Evolutionary conservation across 2,888 invertebrate species (phyloP).

Genomic region (Hartigia nigra): DNA sequence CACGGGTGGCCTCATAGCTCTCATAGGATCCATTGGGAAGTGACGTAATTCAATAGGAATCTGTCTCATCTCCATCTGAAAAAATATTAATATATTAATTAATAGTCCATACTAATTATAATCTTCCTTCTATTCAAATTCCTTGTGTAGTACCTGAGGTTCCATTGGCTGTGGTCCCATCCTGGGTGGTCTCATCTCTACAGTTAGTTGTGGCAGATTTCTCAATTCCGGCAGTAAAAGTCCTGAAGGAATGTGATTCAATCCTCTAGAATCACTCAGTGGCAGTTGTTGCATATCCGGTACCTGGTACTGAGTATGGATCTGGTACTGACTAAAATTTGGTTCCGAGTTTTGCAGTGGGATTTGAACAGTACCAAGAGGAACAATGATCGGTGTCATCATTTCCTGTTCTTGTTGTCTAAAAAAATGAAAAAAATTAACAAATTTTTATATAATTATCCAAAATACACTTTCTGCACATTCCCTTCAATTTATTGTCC

Average conservation of each 20-base stretch:
- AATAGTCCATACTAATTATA: background rate
- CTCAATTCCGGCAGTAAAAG: slow-evolving; percentile 50
- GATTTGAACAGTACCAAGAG: slow-evolving; percentile 57
- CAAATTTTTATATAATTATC: too few species aligned
- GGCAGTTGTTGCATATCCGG: slow-evolving; percentile 57
- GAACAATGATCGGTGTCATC: slow-evolving; percentile 60
- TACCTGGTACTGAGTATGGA: slow-evolving; percentile 56
- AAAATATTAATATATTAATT: background rate
- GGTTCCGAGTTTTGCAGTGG: slow-evolving; percentile 49
- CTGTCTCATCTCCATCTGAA: slow-evolving; percentile 60
- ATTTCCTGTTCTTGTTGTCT: slow-evolving; percentile 60
- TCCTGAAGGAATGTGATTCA: slow-evolving; percentile 53
- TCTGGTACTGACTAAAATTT: slow-evolving; percentile 55
- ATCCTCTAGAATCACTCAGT: slow-evolving; percentile 51
- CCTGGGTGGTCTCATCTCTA: slow-evolving; percentile 57
- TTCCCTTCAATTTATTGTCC: slow-evolving; percentile 4
- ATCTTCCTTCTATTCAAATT: background rate
- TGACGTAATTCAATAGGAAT: slow-evolving; percentile 67
- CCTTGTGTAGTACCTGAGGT: slow-evolving; percentile 17
- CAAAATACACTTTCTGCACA: background rate
- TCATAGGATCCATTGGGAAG: slow-evolving; percentile 69
- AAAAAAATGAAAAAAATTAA: background rate
- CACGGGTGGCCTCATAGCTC: slow-evolving; percentile 68
- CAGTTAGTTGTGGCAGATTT: slow-evolving; percentile 51
- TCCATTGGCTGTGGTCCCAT: slow-evolving; percentile 40